Evolutionary conservation across 2,797 vertebrate genomes (phyloP).

Genomic region (Myotis myotis): DNA sequence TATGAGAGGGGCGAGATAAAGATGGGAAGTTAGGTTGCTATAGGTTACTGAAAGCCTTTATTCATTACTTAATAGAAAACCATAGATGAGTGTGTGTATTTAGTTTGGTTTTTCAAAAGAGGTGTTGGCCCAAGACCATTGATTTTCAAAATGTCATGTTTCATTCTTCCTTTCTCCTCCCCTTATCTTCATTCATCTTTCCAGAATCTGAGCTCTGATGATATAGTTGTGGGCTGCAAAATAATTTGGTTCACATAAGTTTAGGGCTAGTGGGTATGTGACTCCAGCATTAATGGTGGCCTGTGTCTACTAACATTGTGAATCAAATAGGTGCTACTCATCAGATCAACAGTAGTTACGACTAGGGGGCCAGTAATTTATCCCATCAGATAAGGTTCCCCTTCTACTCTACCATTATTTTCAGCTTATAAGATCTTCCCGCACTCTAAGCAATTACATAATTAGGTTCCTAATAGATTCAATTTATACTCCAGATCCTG

Average conservation of each 20-base stretch:
- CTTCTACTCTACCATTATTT: background rate
- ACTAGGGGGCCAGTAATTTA: background rate
- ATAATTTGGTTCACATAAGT: background rate
- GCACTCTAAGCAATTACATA: background rate
- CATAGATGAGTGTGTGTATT: background rate
- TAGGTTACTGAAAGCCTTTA: background rate
- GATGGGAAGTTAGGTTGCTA: background rate
- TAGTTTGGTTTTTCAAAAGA: background rate
- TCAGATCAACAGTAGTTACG: no score
- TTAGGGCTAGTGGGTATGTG: background rate
- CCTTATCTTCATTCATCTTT: background rate
- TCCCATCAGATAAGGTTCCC: background rate
- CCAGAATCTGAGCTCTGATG: conserved; percentile 2
- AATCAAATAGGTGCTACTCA: background rate
- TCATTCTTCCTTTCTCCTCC: conserved; percentile 1
- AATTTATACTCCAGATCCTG: background rate
- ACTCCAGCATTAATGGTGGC: background rate
- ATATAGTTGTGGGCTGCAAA: background rate
- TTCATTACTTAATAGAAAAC: background rate
- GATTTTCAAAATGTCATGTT: background rate
- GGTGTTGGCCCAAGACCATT: background rate
- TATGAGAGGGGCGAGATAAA: background rate
- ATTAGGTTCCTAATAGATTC: background rate
- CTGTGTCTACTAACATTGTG: background rate
- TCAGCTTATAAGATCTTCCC: background rate